Conservation (phyloP, 1,140 invertebrate genomes). For the Drosophila rufa region DNA sequence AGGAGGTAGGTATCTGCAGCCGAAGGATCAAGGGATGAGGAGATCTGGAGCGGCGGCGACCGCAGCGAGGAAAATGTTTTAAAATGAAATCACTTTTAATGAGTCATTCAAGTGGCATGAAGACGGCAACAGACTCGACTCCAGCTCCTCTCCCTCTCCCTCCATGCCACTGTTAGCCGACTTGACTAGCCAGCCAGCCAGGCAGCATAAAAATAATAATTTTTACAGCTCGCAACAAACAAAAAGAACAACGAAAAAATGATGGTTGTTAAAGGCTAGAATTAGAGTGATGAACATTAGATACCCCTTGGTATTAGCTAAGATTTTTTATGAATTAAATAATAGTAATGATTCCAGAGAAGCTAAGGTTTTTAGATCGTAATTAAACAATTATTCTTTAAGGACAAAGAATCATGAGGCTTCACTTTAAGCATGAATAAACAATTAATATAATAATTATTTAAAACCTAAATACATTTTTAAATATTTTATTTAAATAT, state of each 20-base stretch:
- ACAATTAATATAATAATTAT: no score
- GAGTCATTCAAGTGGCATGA: slow-evolving; percentile 81
- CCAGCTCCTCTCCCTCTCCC: slow-evolving; percentile 2
- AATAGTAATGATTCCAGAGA: no score
- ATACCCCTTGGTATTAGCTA: slow-evolving; percentile 6
- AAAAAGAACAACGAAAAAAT: slow-evolving; percentile 55
- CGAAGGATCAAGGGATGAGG: slow-evolving; percentile 24
- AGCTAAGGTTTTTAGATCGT: neutral
- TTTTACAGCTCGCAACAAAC: slow-evolving; percentile 70
- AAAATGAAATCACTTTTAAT: slow-evolving; percentile 84
- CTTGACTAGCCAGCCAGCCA: slow-evolving; percentile 53
- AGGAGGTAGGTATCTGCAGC: slow-evolving; percentile 23
- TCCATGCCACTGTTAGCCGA: slow-evolving; percentile 31
- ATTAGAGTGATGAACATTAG: neutral
- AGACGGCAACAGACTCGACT: slow-evolving; percentile 49
- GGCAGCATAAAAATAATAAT: slow-evolving; percentile 77
- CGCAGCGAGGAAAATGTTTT: slow-evolving; percentile 78
- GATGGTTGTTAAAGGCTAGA: neutral
- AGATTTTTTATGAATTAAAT: neutral
- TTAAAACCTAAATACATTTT: no score
- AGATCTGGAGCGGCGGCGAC: slow-evolving; percentile 33
- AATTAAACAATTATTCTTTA: neutral
- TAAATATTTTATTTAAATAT: neutral
- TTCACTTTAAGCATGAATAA: no score
- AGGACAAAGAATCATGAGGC: neutral